Base-by-base conservation (phyloP, 2,888 invertebrate genomes). In the Mythimna ferrago region DNA sequence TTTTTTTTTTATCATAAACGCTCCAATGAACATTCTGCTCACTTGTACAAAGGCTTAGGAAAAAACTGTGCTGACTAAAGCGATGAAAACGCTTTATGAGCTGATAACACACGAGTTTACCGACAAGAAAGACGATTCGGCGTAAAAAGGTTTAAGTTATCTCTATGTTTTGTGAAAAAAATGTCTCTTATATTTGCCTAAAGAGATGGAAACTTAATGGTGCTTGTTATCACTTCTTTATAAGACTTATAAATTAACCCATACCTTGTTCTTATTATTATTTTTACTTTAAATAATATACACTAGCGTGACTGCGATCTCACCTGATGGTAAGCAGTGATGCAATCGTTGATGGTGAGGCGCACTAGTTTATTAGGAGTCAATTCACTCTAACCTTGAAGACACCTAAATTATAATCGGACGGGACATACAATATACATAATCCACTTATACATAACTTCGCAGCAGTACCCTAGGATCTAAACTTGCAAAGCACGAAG, bases 11-110 rank as follows among this genome's bases (percentile, higher is more conserved):
- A 73, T 76, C 66, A 51, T 21, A 63, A 67, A 41, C 73, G 73
- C 71, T 78, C 74, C 71, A 66, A 57, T 86, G 76, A 79, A 75
- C 83, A 84, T 72, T 78, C 53, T 72, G 72, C 58, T 66, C 62
- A 63, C 63, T 71, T 65, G 73, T 74, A 70, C 73, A 76, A 73
- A 71, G 69, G 61, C 63, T 70, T 71, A 73, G 77, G 78, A 81
- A 82, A 79, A 79, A 82, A 82, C 69, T 70, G 69, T 63, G 69
- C 63, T 54, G 80, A 58, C 66, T 74, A 63, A 58, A 68, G 62
- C 71, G 72, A 76, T 66, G 54, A 80, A 71, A 78, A 71, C 60
- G 65, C 51, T 74, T 51, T 64, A 62, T 35, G 61, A 70, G 61
- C 64, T 61, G 63, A 68, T 76, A 64, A 69, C 74, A 83, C 51